A percentile compares a stretch with the other conserved stretches of the same genome.
Evolutionary conservation across 1,140 invertebrate species (phyloP).

Genomic region (Lysiphlebus fabarum): DNA sequence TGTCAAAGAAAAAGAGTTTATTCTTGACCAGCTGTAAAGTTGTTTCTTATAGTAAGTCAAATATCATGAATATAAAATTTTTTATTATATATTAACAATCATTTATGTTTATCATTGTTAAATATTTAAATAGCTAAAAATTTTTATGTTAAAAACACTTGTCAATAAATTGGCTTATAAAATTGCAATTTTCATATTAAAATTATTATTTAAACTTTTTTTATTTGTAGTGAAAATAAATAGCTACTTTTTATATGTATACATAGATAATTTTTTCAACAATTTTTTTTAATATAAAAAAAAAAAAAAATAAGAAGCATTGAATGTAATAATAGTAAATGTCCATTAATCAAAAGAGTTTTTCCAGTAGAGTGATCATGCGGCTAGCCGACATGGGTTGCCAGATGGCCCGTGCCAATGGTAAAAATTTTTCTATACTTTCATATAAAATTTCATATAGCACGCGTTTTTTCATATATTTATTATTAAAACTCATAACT

Average conservation of each 20-base stretch:
- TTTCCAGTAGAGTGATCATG: constrained; percentile 31
- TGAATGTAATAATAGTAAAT: background rate
- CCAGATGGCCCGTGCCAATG: constrained; percentile 31
- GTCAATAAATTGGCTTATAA: no score
- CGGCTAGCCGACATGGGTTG: background rate
- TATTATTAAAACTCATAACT: background rate
- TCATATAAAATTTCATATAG: background rate
- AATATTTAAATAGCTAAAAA: no score
- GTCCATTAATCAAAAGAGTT: constrained; percentile 33
- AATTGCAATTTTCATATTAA: no score
- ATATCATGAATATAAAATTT: no score
- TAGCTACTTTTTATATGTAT: background rate
- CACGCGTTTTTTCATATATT: background rate
- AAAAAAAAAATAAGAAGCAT: background rate
- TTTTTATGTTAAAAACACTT: no score
- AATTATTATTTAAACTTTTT: constrained; percentile 1
- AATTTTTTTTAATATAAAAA: background rate
- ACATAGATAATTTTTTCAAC: no score
- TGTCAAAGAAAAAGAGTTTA: no score
- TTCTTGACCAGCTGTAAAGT: no score
- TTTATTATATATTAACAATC: no score
- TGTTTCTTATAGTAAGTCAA: no score
- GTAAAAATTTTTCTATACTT: background rate
- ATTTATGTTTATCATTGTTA: no score
- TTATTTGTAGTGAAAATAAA: background rate